Base-by-base conservation (phyloP, 2,113 vertebrate genomes). In the Dromaius novaehollandiae region DNA sequence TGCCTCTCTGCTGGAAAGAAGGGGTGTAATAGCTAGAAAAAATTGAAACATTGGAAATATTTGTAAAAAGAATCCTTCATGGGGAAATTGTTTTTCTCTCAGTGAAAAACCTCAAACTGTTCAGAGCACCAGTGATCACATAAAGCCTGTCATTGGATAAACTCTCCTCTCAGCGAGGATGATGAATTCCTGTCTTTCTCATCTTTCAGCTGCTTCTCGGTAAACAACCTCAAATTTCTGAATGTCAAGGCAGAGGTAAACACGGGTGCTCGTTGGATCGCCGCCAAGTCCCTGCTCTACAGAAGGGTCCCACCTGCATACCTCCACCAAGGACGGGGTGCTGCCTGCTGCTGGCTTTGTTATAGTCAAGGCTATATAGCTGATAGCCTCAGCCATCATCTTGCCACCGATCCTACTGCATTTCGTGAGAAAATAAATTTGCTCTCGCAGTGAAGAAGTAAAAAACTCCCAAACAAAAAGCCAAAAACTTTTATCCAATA, bases 41-140 rank as follows among this genome's bases (percentile, higher is more conserved):
- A 66, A 53, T 21, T 16, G 30, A 92, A 94, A 69, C 11, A 38
- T 13, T 46, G 48, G 38, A 64, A 95, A 91, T 78, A 74, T 25
- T 79, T 63, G 32, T 18, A 4, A 61, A 71, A 82, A 36, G 58
- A 74, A 61, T 40, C 61, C 50, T 87, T 78, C 68, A 40, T 24
- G 53, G 13, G 50, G 50, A 93, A 94, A 95, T 82, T 84, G 55
- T 88, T 95, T 94, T 93, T 84, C 64, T 74, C 18, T 65, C 53
- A 11, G 12, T 70, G 36, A 60, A 90, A 91, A 93, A 58, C 5
- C 51, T 80, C 26, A 53, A 82, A 69, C 25, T 48, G 17, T 51
- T 89, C 83, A 82, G 71, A 84, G 77, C 46, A 63, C 15, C 61
- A 55, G 32, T 74, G 90, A 91, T 82, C 51, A 83, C 36, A 76